Conservation (phyloP, 2,113 vertebrate species). For the Psettodes erumei region DNA sequence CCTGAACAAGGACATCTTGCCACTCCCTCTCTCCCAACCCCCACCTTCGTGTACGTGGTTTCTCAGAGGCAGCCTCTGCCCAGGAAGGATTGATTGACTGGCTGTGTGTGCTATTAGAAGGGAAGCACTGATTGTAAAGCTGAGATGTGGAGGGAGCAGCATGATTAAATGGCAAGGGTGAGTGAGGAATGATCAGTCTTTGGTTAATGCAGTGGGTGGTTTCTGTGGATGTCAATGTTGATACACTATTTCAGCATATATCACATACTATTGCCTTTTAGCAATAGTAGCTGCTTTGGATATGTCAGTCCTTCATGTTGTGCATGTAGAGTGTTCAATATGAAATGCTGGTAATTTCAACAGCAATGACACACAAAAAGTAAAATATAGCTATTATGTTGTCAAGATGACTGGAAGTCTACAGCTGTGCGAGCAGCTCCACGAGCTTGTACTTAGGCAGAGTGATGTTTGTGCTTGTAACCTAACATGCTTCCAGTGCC, state of each 20-base stretch:
- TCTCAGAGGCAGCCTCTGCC: conserved; percentile 45
- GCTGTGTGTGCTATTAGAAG: conserved; percentile 62
- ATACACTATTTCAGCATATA: conserved; percentile 7
- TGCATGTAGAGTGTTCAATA: background rate
- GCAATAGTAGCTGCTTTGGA: background rate
- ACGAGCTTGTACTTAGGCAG: background rate
- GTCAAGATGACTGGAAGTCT: background rate
- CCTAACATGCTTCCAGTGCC: background rate
- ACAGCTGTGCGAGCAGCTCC: background rate
- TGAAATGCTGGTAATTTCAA: background rate
- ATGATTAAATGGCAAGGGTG: conserved; percentile 56
- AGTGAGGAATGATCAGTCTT: conserved; percentile 23
- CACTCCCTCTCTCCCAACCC: conserved; percentile 57
- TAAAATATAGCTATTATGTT: background rate
- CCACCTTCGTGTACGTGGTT: conserved; percentile 55
- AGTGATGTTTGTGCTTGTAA: background rate
- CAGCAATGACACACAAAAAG: background rate
- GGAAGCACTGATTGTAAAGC: conserved; percentile 66
- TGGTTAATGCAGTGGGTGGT: conserved; percentile 37
- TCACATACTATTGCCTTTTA: background rate
- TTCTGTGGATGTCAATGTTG: conserved; percentile 28
- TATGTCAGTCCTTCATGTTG: background rate
- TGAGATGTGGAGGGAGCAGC: conserved; percentile 37
- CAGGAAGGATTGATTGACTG: conserved; percentile 71
- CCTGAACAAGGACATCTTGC: conserved; percentile 67